Evolutionary conservation across 1,140 invertebrate genomes (phyloP), one percentile per base, ranked within the genome.

Genomic region (Cydia amplana): DNA sequence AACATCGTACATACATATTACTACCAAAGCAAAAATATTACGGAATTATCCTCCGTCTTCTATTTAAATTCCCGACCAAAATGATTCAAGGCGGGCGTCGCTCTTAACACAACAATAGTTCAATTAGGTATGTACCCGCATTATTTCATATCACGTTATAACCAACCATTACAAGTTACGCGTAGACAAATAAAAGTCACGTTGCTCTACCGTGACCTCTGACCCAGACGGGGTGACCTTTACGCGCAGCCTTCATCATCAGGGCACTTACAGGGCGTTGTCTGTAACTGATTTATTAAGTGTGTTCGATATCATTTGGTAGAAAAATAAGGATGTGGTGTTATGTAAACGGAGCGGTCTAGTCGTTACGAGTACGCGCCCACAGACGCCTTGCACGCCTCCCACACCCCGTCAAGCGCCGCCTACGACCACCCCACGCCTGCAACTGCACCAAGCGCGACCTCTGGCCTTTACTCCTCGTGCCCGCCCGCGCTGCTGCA

Each of bases 391-490:
- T 32, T 32, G 64, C 64, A n/a, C 14, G 64, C 64, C 64, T 28
- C 64, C 64, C 64, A 67, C 64, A 28, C 60, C 60, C 60, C 12
- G n/a, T 25, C 64, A 16, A 10, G 28, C 20, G 20, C 12, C 43
- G 72, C 72, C 72, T 32, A 46, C 72, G 72, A 2, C 43, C 70
- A 43, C 36, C 72, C 72, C 72, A 23, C 72, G 72, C 72, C 18
- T 73, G 40, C 72, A 46, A 25, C 40, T 73, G 72, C 72, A 73
- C 10, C 72, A 73, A n/a, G 72, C 40, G 46, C 46, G 65, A 70
- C 65, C 65, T 70, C 36, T 70, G 65, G 65, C 65, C 65, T 70
- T 70, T 70, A 70, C 65, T 32, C 7, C 64, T 28, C 28, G 64
- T 28, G 65, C 65, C 65, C 65, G 28, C 65, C 65, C 36, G 28